phyloP scores from a whole-genome alignment of 1,140 invertebrate species.

The Drosophila miranda region DNA sequence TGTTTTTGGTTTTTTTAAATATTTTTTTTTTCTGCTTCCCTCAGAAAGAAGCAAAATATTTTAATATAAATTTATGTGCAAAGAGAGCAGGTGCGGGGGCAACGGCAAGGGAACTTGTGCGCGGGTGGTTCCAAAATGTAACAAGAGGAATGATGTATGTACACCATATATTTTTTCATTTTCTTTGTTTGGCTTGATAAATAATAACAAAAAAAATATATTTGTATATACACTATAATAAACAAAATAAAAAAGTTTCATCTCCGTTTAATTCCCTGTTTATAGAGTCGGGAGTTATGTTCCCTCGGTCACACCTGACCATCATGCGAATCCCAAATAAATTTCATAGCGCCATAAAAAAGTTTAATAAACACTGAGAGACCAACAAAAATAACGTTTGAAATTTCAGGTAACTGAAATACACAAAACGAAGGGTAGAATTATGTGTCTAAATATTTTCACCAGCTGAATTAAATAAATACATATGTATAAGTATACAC shows the following conservation, averaged over 20 bases:
- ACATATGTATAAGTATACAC: no score
- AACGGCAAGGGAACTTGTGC: constrained; percentile 6
- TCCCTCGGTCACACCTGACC: neutral
- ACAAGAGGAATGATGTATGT: constrained; percentile 21
- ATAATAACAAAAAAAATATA: constrained; percentile 16
- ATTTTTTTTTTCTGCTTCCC: constrained; percentile 56
- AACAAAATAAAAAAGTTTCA: constrained; percentile 40
- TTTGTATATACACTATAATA: constrained; percentile 2
- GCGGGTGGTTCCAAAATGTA: constrained; percentile 17
- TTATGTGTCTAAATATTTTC: neutral
- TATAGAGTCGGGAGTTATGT: constrained; percentile 21
- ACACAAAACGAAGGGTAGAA: neutral
- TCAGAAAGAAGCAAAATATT: constrained; percentile 58
- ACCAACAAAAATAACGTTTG: constrained; percentile 10
- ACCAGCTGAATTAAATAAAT: no score
- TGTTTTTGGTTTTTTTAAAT: constrained; percentile 37
- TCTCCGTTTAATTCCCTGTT: constrained; percentile 33
- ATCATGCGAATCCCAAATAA: neutral
- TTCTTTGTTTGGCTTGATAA: constrained; percentile 13
- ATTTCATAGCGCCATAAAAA: constrained; percentile 45
- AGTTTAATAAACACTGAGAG: constrained; percentile 15
- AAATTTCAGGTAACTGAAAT: constrained; percentile 3
- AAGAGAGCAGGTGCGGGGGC: constrained; percentile 24
- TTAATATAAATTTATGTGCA: constrained; percentile 77
- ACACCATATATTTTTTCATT: constrained; percentile 3